Conservation (phyloP, 1,140 invertebrate species). For the Diorhabda sublineata region DNA sequence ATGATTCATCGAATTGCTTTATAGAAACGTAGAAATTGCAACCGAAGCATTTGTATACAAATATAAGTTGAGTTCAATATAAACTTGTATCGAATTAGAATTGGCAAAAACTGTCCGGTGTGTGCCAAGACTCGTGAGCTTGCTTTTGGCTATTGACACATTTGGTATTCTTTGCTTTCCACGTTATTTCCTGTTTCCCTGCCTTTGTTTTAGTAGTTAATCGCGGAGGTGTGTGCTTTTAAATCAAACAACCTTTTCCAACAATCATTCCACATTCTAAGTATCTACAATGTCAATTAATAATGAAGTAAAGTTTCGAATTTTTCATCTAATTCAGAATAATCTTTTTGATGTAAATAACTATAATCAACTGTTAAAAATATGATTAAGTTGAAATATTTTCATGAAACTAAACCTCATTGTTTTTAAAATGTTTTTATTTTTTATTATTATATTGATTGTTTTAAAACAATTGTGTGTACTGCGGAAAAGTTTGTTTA, state of each 20-base stretch:
- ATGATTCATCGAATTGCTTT: neutral
- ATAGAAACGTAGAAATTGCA: too few species aligned
- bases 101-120: slow-evolving; percentile 26
- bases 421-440: neutral
- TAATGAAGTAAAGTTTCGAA: too few species aligned
- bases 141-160: slow-evolving; percentile 31
- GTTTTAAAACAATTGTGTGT: neutral
- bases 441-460: neutral
- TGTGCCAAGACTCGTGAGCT: slow-evolving; percentile 44
- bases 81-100: slow-evolving; percentile 11
- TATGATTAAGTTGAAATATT: too few species aligned
- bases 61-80: neutral
- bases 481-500: neutral
- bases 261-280: too few species aligned
- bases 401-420: too few species aligned
- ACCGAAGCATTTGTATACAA: too few species aligned
- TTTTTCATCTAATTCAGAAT: neutral
- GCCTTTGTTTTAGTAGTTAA: slow-evolving; percentile 23
- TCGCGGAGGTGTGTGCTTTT: slow-evolving; percentile 28
- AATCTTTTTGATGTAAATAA: neutral
- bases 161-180: slow-evolving; percentile 24
- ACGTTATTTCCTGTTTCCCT: slow-evolving; percentile 20
- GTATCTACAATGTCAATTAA: too few species aligned
- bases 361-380: neutral
- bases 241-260: neutral